These are phyloP conservation scores for Diarsia rubi DNA, from an alignment of 2,888 invertebrate species.

Conservation along the genomic window DNA sequence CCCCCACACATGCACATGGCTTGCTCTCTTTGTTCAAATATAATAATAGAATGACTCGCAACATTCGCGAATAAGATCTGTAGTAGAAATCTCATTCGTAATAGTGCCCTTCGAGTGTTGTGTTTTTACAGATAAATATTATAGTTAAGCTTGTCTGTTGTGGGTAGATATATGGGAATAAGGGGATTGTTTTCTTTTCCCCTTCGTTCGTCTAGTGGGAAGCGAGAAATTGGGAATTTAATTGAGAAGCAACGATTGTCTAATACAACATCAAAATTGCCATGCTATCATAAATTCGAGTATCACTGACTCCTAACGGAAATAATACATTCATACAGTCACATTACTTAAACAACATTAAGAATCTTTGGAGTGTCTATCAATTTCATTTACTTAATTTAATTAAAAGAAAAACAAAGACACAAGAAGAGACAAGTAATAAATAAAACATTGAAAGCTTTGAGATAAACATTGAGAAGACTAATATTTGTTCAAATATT, in stretches of 20 bases:
- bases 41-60: constrained; percentile 88
- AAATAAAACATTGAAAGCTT: background rate
- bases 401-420: too few species aligned
- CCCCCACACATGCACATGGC: constrained; percentile 66
- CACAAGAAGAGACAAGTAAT: background rate
- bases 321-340: too few species aligned
- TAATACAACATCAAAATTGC: background rate
- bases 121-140: constrained; percentile 62
- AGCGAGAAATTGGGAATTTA: background rate
- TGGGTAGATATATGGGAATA: background rate
- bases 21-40: constrained; percentile 84
- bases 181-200: background rate
- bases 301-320: too few species aligned
- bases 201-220: background rate
- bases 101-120: constrained; percentile 77
- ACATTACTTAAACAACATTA: background rate
- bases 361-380: too few species aligned
- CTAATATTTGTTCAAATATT: background rate
- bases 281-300: background rate
- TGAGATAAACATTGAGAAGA: background rate
- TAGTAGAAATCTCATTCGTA: constrained; percentile 85
- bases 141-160: constrained; percentile 26
- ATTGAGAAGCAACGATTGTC: background rate
- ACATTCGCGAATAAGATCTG: constrained; percentile 86
- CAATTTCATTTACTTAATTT: too few species aligned